These are phyloP conservation scores for Xyrichtys novacula DNA, from an alignment of 2,797 vertebrate genomes.

Conservation along the genomic window DNA sequence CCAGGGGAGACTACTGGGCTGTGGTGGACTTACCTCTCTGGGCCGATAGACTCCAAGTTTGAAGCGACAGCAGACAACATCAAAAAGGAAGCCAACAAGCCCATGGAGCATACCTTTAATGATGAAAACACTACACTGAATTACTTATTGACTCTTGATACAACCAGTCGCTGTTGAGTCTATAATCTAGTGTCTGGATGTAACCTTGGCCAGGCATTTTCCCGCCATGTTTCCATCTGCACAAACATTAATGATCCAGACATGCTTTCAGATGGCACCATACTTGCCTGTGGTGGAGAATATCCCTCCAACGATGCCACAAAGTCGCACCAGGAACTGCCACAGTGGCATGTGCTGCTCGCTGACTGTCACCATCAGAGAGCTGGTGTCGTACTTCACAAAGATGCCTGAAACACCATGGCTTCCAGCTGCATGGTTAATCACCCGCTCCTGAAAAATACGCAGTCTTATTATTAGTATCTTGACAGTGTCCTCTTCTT, in stretches of 20 bases:
- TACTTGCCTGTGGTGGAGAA: constrained; percentile 93
- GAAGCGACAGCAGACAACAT: constrained; percentile 92
- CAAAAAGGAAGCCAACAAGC: constrained; percentile 90
- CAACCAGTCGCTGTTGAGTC: too few relatives aligned
- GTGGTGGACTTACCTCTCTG: constrained; percentile 59
- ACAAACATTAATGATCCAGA: neutral
- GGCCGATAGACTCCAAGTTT: constrained; percentile 85
- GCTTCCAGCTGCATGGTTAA: constrained; percentile 94
- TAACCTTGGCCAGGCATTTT: too few relatives aligned
- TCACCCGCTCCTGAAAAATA: constrained; percentile 88
- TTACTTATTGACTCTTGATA: too few relatives aligned
- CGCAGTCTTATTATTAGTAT: neutral
- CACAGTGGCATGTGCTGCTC: constrained; percentile 96
- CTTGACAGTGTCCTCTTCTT: neutral
- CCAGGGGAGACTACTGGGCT: too few relatives aligned
- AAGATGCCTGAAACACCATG: constrained; percentile 95
- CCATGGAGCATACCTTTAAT: constrained; percentile 91
- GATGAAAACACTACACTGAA: too few relatives aligned
- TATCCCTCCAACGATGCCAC: constrained; percentile 94
- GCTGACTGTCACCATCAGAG: constrained; percentile 94
- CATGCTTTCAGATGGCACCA: neutral
- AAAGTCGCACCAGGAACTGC: constrained; percentile 94
- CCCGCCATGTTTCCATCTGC: too few relatives aligned
- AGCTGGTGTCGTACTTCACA: constrained; percentile 95
- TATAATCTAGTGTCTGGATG: too few relatives aligned